These are phyloP conservation scores for Hiodon alosoides DNA, from an alignment of 2,113 vertebrate genomes.

Conservation along the genomic window DNA sequence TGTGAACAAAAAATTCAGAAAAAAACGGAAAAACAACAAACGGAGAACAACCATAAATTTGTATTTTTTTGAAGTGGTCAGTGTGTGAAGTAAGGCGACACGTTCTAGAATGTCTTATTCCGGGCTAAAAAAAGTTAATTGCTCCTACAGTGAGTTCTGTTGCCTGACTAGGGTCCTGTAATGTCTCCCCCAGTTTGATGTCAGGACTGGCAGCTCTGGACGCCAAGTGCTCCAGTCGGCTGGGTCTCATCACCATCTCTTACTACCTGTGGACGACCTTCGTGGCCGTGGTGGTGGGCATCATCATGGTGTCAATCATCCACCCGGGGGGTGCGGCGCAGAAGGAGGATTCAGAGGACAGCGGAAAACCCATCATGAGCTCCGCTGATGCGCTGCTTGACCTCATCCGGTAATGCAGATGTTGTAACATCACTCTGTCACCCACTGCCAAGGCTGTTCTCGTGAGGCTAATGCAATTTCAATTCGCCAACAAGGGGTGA, in stretches of 20 bases:
- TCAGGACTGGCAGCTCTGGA: constrained; percentile 91
- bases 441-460: not conserved
- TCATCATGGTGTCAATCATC: constrained; percentile 91
- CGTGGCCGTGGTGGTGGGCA: constrained; percentile 90
- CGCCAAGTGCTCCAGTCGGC: constrained; percentile 88
- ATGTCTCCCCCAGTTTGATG: constrained; percentile 76
- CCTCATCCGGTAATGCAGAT: constrained; percentile 77
- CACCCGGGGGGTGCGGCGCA: constrained; percentile 89
- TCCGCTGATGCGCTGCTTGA: constrained; percentile 92
- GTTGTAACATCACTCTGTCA: not conserved
- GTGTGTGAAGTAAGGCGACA: not conserved
- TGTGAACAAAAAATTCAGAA: no score
- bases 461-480: not conserved
- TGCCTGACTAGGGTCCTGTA: not conserved
- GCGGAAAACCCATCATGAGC: constrained; percentile 86
- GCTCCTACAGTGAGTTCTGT: not conserved
- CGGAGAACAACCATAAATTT: not conserved
- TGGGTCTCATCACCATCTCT: constrained; percentile 88
- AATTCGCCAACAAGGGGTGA: no score
- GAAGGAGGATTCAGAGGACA: constrained; percentile 82
- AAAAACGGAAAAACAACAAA: no score
- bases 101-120: not conserved
- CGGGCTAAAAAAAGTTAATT: not conserved
- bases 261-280: constrained; percentile 98
- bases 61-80: not conserved